Evolutionary conservation across 2,888 invertebrate genomes (phyloP).

Genomic region (Oscheius myriophilus): DNA sequence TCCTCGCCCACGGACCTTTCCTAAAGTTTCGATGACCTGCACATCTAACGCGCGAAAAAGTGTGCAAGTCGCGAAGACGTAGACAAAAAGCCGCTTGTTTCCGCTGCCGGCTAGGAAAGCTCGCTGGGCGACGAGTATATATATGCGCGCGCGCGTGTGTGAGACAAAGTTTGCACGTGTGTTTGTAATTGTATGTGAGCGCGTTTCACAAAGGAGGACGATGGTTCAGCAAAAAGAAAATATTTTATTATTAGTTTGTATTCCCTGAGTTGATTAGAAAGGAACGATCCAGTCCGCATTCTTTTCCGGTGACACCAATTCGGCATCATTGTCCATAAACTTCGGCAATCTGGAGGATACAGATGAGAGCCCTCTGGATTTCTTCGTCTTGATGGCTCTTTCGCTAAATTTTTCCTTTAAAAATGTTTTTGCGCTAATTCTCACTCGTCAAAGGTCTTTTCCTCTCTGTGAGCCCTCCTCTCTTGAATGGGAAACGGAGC

Average conservation of each 20-base stretch:
- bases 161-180: too few relatives aligned
- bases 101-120: too few relatives aligned
- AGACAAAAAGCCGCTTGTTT: too few relatives aligned
- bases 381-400: slow-evolving; percentile 15
- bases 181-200: too few relatives aligned
- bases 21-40: too few relatives aligned
- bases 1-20: too few relatives aligned
- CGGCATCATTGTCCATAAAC: slow-evolving; percentile 36
- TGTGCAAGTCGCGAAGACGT: too few relatives aligned
- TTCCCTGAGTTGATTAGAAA: slow-evolving; percentile 30
- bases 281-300: slow-evolving; percentile 52
- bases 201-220: too few relatives aligned
- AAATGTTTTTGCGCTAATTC: neutral
- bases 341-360: slow-evolving; percentile 45
- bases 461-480: slow-evolving; percentile 7
- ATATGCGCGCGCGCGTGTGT: too few relatives aligned
- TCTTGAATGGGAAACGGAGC: slow-evolving; percentile 14
- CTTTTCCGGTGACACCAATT: slow-evolving; percentile 37
- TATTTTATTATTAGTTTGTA: slow-evolving; percentile 14
- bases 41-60: too few relatives aligned
- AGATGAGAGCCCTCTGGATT: slow-evolving; percentile 26
- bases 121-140: too few relatives aligned
- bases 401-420: slow-evolving; percentile 5
- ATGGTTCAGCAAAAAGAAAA: neutral
- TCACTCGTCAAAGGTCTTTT: slow-evolving; percentile 12